These are phyloP conservation scores for Drosophila borborema DNA, from an alignment of 2,888 invertebrate genomes.

Conservation along the genomic window DNA sequence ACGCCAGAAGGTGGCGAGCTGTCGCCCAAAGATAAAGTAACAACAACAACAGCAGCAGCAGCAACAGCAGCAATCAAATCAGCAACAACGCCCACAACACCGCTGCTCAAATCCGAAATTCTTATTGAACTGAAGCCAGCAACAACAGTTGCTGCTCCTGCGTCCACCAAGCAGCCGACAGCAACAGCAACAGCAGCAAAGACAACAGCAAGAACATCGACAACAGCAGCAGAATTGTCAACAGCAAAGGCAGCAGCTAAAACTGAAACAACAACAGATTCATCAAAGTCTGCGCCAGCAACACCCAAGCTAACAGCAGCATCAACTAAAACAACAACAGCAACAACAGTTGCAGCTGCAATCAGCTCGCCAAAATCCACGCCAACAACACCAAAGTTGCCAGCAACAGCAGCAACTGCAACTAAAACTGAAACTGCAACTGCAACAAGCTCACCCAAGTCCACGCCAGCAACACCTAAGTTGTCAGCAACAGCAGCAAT, in stretches of 20 bases:
- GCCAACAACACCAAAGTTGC: constrained; percentile 13
- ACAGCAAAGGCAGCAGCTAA: constrained; percentile 6
- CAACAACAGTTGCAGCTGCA: background rate
- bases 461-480: background rate
- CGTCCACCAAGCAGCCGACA: background rate
- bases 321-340: background rate
- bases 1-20: constrained; percentile 38
- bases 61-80: constrained; percentile 34
- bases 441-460: background rate
- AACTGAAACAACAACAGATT: background rate
- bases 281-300: constrained; percentile 2
- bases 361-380: background rate
- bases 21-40: constrained; percentile 21
- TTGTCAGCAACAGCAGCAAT: constrained; percentile 14
- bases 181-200: constrained; percentile 8
- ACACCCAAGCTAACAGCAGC: background rate
- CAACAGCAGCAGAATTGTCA: background rate
- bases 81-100: constrained; percentile 39
- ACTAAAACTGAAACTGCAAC: background rate
- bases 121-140: constrained; percentile 47
- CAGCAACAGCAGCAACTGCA: constrained; percentile 1
- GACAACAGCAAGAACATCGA: constrained; percentile 16
- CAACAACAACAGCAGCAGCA: constrained; percentile 45
- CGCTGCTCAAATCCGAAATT: constrained; percentile 37
- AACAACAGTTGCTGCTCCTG: constrained; percentile 23